A percentile compares a stretch with the other conserved stretches of the same genome.
Evolutionary conservation across 2,797 vertebrate species (phyloP).

Genomic region (Remorina albescens): DNA sequence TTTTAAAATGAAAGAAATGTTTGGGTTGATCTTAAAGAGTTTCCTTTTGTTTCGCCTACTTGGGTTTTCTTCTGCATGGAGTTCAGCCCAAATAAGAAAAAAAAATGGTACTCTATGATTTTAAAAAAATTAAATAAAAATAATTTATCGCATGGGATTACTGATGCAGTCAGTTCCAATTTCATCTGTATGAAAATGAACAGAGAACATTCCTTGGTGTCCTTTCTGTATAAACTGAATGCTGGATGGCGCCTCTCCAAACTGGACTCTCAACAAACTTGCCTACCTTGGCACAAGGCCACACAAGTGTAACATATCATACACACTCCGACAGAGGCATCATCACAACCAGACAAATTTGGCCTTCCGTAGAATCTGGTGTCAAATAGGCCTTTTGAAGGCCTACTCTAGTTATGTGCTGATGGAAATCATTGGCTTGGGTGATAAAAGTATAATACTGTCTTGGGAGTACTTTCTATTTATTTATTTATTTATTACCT

Average conservation of each 20-base stretch:
- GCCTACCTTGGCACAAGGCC: conserved; percentile 58
- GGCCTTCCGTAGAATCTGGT: conserved; percentile 4
- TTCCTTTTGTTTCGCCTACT: conserved; percentile 24
- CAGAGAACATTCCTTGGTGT: conserved; percentile 79
- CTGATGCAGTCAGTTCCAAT: conserved; percentile 72
- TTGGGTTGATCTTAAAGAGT: conserved; percentile 36
- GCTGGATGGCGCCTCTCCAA: conserved; percentile 66
- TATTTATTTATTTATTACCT: background rate
- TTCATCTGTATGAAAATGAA: conserved; percentile 75
- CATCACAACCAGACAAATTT: conserved; percentile 48
- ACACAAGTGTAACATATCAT: conserved; percentile 59
- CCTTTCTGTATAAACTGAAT: conserved; percentile 69
- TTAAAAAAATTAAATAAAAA: conserved; percentile 23
- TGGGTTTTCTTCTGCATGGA: conserved; percentile 30
- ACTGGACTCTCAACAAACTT: conserved; percentile 62
- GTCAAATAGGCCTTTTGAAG: conserved; percentile 21
- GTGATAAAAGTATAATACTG: background rate
- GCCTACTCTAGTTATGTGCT: conserved; percentile 5
- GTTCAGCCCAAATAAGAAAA: conserved; percentile 3
- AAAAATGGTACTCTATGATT: conserved; percentile 44
- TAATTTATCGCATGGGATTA: conserved; percentile 59
- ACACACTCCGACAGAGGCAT: conserved; percentile 39
- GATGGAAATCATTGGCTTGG: conserved; percentile 9
- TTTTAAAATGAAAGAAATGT: conserved; percentile 18
- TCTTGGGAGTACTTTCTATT: too few relatives aligned